Evolutionary conservation across 2,888 invertebrate genomes (phyloP).

Genomic region (Thumatha senex): DNA sequence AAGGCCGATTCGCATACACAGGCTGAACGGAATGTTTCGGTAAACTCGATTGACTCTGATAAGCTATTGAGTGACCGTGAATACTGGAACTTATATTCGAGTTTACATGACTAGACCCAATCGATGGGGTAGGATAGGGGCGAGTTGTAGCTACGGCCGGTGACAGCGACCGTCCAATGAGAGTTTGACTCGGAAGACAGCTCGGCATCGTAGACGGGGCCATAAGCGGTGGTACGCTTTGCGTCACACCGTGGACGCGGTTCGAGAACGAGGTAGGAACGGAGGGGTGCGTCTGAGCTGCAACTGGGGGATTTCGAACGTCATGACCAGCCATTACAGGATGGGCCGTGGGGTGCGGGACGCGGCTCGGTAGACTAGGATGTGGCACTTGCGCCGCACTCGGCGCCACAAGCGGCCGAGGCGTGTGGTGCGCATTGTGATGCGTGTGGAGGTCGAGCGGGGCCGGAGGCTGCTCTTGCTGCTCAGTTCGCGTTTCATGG

Average conservation of each 20-base stretch:
- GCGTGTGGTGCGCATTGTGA: constrained; percentile 61
- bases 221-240: constrained; percentile 56
- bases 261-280: constrained; percentile 72
- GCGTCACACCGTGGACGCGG: constrained; percentile 61
- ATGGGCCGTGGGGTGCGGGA: constrained; percentile 59
- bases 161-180: constrained; percentile 62
- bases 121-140: constrained; percentile 68
- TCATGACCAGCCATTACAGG: constrained; percentile 66
- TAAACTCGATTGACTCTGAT: constrained; percentile 75
- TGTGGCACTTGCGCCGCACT: constrained; percentile 44
- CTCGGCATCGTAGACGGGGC: constrained; percentile 60
- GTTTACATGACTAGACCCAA: constrained; percentile 81
- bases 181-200: constrained; percentile 74
- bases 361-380: constrained; percentile 61
- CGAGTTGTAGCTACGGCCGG: constrained; percentile 66
- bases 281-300: constrained; percentile 54
- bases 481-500: constrained; percentile 82
- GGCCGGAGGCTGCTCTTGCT: constrained; percentile 56
- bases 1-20: constrained; percentile 67
- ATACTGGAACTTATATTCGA: constrained; percentile 75
- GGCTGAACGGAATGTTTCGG: constrained; percentile 79
- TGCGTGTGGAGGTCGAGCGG: constrained; percentile 71
- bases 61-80: constrained; percentile 72
- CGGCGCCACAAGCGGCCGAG: constrained; percentile 42
- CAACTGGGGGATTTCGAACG: constrained; percentile 53